Evolutionary conservation across 2,797 vertebrate species (phyloP).

Genomic region (Microcaecilia unicolor): DNA sequence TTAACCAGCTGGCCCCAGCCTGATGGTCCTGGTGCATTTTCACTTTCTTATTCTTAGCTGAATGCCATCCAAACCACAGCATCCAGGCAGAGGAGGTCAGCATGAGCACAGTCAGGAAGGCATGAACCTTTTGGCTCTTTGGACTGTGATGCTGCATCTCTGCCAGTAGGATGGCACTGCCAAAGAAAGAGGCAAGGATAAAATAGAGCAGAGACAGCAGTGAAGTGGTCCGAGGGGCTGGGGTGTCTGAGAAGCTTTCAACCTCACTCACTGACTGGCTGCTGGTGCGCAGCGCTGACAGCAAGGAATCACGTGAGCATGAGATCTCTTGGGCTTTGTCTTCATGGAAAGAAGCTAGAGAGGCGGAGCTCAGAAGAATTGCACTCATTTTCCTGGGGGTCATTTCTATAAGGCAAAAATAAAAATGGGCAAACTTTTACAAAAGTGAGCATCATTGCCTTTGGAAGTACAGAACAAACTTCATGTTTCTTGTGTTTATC

Average conservation of each 20-base stretch:
- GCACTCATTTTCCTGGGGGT: background rate
- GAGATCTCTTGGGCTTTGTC: background rate
- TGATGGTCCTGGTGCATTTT: constrained; percentile 22
- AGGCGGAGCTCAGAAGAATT: background rate
- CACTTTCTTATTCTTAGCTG: constrained; percentile 3
- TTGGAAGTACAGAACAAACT: too few relatives aligned
- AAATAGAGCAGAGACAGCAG: constrained; percentile 23
- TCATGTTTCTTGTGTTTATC: too few relatives aligned
- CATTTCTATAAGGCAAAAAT: background rate
- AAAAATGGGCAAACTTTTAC: too few relatives aligned
- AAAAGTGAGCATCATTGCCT: too few relatives aligned
- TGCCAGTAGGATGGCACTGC: constrained; percentile 18
- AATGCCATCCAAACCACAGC: constrained; percentile 23
- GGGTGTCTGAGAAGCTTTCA: background rate
- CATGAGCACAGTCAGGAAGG: constrained; percentile 19
- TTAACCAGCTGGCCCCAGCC: constrained; percentile 25
- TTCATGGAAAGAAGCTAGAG: background rate
- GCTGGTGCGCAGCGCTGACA: background rate
- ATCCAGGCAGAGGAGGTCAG: constrained; percentile 22
- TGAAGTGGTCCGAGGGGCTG: background rate
- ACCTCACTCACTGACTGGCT: background rate
- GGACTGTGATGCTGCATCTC: constrained; percentile 15
- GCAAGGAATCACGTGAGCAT: background rate
- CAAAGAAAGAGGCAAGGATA: constrained; percentile 16
- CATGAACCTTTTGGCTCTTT: constrained; percentile 6